Conservation (phyloP, 2,888 invertebrate species). For the Drosophila pullipes region DNA sequence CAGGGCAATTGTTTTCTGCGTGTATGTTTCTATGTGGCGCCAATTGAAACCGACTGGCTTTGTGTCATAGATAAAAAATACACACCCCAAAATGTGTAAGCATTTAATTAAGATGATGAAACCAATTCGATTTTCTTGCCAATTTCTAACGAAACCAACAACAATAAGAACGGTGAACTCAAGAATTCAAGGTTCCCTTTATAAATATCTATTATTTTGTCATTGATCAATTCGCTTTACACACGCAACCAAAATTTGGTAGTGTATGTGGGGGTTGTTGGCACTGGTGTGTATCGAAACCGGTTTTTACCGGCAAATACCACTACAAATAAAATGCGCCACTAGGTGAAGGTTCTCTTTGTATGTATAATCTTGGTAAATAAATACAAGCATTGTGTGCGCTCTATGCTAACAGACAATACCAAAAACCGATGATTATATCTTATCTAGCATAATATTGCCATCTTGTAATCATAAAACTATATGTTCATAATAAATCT, state of each 20-base stretch:
- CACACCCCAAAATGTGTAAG: conserved; percentile 19
- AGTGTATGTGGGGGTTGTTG: conserved; percentile 10
- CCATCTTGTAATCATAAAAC: not conserved
- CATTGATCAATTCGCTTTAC: not conserved
- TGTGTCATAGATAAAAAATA: conserved; percentile 9
- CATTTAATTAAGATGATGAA: conserved; percentile 57
- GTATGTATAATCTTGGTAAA: conserved; percentile 14
- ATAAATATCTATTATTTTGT: not conserved
- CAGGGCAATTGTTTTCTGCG: not conserved
- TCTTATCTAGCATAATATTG: not conserved
- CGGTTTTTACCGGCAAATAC: conserved; percentile 28
- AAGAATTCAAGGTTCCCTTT: not conserved
- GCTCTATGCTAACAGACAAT: not conserved
- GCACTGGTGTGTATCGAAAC: conserved; percentile 49
- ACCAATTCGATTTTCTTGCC: conserved; percentile 32
- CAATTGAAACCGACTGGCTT: conserved; percentile 6
- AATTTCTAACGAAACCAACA: conserved; percentile 28
- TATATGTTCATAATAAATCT: not conserved
- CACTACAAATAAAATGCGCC: conserved; percentile 36
- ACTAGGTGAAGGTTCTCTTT: conserved; percentile 72
- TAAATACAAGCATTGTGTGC: conserved; percentile 8
- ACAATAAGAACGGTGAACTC: conserved; percentile 7
- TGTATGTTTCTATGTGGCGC: not conserved
- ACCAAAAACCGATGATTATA: conserved; percentile 9
- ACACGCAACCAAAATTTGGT: not conserved